Conservation (phyloP, 2,797 vertebrate species). For the Myioborus miniatus region DNA sequence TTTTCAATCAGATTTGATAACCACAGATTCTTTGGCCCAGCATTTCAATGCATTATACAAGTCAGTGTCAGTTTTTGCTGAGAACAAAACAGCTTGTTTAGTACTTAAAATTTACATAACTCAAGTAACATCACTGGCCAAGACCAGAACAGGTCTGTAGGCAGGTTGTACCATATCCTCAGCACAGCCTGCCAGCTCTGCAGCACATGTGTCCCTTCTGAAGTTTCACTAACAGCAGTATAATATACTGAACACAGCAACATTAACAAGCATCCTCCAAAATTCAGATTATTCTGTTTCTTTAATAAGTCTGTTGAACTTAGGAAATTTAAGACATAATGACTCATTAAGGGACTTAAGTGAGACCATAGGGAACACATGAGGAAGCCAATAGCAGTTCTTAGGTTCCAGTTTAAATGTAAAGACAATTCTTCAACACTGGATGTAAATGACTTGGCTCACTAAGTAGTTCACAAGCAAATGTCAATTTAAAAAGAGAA, state of each 20-base stretch:
- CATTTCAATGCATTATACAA: not conserved
- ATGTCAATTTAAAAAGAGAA: not conserved
- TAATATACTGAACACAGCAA: not conserved
- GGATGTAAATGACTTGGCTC: not conserved
- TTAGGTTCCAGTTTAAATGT: not conserved
- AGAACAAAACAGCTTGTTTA: not conserved
- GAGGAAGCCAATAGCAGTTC: not conserved
- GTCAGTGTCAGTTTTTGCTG: not conserved
- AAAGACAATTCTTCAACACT: not conserved
- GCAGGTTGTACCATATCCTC: not conserved
- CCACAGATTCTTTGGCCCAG: not conserved
- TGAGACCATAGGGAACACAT: not conserved
- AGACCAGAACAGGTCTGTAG: not conserved
- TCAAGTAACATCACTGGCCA: not conserved
- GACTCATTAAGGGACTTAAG: not conserved
- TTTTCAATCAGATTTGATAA: not conserved
- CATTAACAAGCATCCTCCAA: not conserved
- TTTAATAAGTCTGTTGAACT: not conserved
- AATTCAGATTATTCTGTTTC: not conserved
- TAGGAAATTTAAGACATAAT: not conserved
- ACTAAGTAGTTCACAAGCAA: not conserved
- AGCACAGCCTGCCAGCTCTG: not conserved
- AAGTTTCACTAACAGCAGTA: not conserved
- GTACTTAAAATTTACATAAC: not conserved
- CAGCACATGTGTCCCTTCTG: fast-evolving